These are phyloP conservation scores for Euphonia xanthogaster DNA, from an alignment of 2,797 vertebrate genomes.

Conservation along the genomic window DNA sequence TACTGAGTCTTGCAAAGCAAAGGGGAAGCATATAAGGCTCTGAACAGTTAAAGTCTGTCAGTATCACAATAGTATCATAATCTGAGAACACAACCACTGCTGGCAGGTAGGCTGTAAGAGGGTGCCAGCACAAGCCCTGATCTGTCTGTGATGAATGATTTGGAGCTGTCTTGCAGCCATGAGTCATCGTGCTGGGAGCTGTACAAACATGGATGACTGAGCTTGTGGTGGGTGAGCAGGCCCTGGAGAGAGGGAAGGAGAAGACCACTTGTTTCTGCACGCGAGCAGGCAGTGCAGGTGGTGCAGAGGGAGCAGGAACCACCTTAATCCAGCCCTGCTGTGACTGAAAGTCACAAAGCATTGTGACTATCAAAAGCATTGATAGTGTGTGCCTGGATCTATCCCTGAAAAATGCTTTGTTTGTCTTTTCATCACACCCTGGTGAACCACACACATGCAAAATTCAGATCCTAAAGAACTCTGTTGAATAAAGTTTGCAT, in stretches of 20 bases:
- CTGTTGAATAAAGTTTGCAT: neutral
- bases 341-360: neutral
- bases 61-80: neutral
- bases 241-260: neutral
- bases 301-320: neutral
- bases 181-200: constrained; percentile 5
- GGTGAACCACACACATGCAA: neutral
- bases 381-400: neutral
- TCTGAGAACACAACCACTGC: neutral
- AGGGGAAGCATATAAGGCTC: neutral
- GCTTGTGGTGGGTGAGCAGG: neutral
- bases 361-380: neutral
- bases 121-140: neutral
- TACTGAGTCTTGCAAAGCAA: neutral
- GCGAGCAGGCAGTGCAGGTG: rapidly evolving
- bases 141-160: neutral
- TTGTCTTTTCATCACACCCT: neutral
- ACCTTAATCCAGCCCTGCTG: neutral
- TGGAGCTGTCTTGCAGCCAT: neutral
- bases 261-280: rapidly evolving
- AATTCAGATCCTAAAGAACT: neutral
- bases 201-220: neutral
- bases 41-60: neutral
- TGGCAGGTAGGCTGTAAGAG: neutral
- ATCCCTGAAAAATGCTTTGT: neutral